Percentiles rank a stretch among this genome's conserved stretches.
Evolutionary conservation across 30 jellyfish, hydroid and myxozoan species (phyloP).

Genomic region (Nemopilema nomurai): DNA sequence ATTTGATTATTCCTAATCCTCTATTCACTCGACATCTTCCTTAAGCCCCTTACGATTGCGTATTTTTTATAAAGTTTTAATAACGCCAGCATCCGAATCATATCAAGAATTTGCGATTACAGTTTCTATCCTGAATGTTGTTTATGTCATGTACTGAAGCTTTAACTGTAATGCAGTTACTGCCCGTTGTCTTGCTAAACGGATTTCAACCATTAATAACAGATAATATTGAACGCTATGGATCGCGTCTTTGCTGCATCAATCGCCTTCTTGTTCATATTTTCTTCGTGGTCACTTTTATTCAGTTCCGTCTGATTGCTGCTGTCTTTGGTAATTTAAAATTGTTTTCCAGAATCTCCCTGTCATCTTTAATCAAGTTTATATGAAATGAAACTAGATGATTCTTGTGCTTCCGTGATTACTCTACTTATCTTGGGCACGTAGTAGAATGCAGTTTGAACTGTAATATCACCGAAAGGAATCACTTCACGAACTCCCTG

Average conservation of each 20-base stretch:
- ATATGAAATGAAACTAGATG: background rate
- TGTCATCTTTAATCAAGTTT: conserved; percentile 2
- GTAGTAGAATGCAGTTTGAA: background rate
- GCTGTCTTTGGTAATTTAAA: conserved; percentile 4
- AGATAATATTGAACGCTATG: conserved; percentile 10
- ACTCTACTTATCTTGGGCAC: background rate
- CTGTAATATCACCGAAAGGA: background rate
- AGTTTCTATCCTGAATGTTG: background rate
- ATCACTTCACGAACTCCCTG: background rate
- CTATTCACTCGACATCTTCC: background rate
- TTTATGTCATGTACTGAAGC: background rate
- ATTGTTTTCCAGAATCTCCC: conserved; percentile 3
- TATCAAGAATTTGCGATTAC: background rate
- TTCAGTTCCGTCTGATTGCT: conserved; percentile 2
- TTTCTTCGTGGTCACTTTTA: background rate
- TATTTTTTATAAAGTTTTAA: background rate
- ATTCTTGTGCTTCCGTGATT: background rate
- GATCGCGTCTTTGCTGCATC: conserved; percentile 1
- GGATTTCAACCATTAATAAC: conserved; percentile 40
- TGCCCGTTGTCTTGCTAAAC: conserved; percentile 7
- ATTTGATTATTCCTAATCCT: background rate
- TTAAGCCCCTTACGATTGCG: background rate
- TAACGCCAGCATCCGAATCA: background rate
- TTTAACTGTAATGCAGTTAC: conserved; percentile 27
- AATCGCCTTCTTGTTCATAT: conserved; percentile 7